phyloP scores from a whole-genome alignment of 2,797 vertebrate genomes.

The Microhierax caerulescens region DNA sequence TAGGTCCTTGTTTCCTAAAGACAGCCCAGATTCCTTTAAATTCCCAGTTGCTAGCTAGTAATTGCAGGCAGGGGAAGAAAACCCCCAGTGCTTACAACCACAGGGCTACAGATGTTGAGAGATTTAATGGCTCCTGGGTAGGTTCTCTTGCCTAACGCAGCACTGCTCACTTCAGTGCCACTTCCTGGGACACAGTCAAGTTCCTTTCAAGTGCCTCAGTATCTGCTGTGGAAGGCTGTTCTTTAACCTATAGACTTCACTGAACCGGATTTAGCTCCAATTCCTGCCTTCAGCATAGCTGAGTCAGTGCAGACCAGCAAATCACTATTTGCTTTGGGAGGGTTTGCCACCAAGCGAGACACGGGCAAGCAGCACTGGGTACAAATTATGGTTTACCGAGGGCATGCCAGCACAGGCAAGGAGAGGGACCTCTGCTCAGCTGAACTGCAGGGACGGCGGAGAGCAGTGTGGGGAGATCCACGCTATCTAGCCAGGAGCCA shows the following conservation, averaged over 20 bases:
- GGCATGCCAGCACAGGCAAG: not conserved
- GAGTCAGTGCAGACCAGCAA: constrained; percentile 34
- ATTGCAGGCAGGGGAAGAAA: not conserved
- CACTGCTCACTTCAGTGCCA: not conserved
- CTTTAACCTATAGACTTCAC: not conserved
- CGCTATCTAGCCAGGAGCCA: not conserved
- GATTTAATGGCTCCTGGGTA: not conserved
- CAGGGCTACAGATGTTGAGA: not conserved
- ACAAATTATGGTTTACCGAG: not conserved
- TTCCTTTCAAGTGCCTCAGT: not conserved
- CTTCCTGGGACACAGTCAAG: not conserved
- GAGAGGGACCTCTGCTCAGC: not conserved
- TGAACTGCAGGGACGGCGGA: rapidly evolving
- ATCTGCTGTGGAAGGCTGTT: not conserved
- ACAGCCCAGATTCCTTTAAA: not conserved
- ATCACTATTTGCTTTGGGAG: constrained; percentile 32
- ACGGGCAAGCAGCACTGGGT: not conserved
- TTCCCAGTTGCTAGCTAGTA: not conserved
- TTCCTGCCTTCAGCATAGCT: not conserved
- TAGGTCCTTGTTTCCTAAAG: constrained; percentile 37
- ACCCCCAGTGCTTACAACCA: not conserved
- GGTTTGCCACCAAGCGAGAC: not conserved
- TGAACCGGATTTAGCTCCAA: not conserved
- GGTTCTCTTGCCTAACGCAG: not conserved
- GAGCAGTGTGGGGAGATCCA: not conserved